Base-by-base conservation (phyloP, 1,140 invertebrate genomes). In the Euura lappo region DNA sequence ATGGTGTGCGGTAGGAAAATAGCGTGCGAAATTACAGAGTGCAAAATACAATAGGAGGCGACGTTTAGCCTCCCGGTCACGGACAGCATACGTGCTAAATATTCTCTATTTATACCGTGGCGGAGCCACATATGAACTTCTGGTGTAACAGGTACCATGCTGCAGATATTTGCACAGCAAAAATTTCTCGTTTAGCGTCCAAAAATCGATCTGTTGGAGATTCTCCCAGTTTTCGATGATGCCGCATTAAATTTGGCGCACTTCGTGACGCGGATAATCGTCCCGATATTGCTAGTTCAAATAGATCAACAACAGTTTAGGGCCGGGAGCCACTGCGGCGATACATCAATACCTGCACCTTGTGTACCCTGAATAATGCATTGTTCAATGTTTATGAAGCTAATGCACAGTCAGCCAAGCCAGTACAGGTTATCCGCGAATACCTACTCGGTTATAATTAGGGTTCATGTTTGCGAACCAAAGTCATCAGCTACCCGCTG, bases 351-450 rank as follows among this genome's bases (percentile, higher is more conserved):
- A 60, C 4, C 8, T 8, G 13, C 51, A 60, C 51, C 65, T 80
- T 84, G 85, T 87, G 81, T 84, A 83, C 82, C 81, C 83, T 84
- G 86, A 86, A 86, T 86, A 87, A 86, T 87, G 86, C 84, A 88
- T 87, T 88, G 86, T 88, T 87, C 84, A 88, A 86, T 88, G 86
- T 88, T 87, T 85, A 85, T 87, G 85, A 81, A 87, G 85, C 82
- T 87, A 88, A 87, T 87, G 86, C 85, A 87, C 80, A 81, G 81
- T 86, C 86, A 86, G 84, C 81, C 83, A 28, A 28, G 28, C 28
- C 28, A 28, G 28, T 28, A 28, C 28, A 28, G 28, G 79, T 78
- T 80, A 76, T 79, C 75, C 78, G 79, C 81, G 84, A 78, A 75
- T 78, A 79, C 71, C 28, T 60, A 60, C 51, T 60, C 28, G 6